Base-by-base conservation (phyloP, 2,113 vertebrate genomes). In the Gymnocephalus cernua region DNA sequence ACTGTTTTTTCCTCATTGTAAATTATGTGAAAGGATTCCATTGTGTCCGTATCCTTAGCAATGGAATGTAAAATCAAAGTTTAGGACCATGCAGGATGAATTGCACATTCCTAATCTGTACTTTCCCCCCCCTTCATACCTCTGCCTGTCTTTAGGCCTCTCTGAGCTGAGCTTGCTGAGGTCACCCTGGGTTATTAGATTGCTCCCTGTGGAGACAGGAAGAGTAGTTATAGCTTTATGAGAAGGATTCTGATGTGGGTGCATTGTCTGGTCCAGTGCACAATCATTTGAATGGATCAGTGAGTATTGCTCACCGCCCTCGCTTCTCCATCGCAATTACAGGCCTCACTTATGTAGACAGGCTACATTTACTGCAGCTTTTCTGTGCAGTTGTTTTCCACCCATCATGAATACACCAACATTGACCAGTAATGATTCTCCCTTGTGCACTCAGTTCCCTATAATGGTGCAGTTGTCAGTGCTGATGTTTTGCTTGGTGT, bases 241-340 rank as follows among this genome's bases (percentile, higher is more conserved):
- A 73, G 74, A 78, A 56, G 45, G 76, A 63, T 59, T 81, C 72
- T 75, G 78, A 73, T 62, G 80, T 81, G 82, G 41, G 16, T 72
- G 68, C 69, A 12, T 77, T 85, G 64, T 89, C 78, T 54, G 82
- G 61, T 86, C 77, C 87, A 69, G 66, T 88, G 54, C 75, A 21
- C 0, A 12, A 62, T 75, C 38, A 35, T 84, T 77, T 74, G 65
- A 86, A 79, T 64, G 86, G 83, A 88, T 89, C 88, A 91, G 59
- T 83, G 87, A 50, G 47, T 59, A 59, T 75, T 82, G 85, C 79
- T 89, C 80, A 72, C 64, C 79, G 45, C 51, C 12, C 58, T 69
- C 51, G 50, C 41, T 53, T 59, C 67, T 80, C 18, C 58, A 32
- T 59, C 62, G 3, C 83, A 44, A 32, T 53, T 2, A 29, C 56